A percentile compares a stretch with the other conserved stretches of the same genome.
Conservation (phyloP, 2,113 vertebrate genomes). For the Sturnira hondurensis region DNA sequence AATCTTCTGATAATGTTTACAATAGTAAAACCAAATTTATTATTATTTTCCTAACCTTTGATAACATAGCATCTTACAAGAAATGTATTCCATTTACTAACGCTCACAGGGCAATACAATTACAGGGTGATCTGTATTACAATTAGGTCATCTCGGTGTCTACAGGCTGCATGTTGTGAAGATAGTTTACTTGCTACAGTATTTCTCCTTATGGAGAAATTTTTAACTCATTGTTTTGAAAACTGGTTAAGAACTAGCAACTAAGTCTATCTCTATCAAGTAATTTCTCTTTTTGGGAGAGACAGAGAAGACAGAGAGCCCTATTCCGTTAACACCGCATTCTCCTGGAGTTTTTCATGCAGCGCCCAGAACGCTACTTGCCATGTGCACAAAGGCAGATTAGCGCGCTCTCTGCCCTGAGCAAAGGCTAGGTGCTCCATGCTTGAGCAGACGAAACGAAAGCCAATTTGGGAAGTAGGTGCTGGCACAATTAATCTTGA, state of each 20-base stretch:
- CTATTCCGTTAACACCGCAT: conserved; percentile 76
- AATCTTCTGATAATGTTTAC: conserved; percentile 58
- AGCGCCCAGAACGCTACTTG: conserved; percentile 68
- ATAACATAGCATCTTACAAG: conserved; percentile 50
- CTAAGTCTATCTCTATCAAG: conserved; percentile 66
- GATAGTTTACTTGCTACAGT: conserved; percentile 55
- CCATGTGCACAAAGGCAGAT: conserved; percentile 74
- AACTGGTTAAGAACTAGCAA: conserved; percentile 59
- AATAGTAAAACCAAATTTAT: conserved; percentile 32
- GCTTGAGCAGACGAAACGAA: conserved; percentile 75
- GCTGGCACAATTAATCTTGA: conserved; percentile 72
- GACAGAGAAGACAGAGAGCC: conserved; percentile 25
- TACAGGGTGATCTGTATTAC: conserved; percentile 54
- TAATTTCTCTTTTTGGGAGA: conserved; percentile 64
- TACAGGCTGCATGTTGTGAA: conserved; percentile 43
- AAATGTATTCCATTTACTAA: conserved; percentile 59
- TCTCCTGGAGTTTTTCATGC: conserved; percentile 67
- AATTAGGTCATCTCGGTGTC: conserved; percentile 65
- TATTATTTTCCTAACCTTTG: conserved; percentile 54
- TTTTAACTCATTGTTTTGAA: conserved; percentile 47
- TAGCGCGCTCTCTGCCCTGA: conserved; percentile 67
- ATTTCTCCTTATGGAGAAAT: conserved; percentile 41
- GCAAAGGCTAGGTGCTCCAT: conserved; percentile 66
- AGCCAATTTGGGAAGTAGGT: conserved; percentile 73
- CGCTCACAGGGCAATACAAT: conserved; percentile 56